Evolutionary conservation across 2,113 vertebrate genomes (phyloP).

Genomic region (Chascanopsetta lugubris): DNA sequence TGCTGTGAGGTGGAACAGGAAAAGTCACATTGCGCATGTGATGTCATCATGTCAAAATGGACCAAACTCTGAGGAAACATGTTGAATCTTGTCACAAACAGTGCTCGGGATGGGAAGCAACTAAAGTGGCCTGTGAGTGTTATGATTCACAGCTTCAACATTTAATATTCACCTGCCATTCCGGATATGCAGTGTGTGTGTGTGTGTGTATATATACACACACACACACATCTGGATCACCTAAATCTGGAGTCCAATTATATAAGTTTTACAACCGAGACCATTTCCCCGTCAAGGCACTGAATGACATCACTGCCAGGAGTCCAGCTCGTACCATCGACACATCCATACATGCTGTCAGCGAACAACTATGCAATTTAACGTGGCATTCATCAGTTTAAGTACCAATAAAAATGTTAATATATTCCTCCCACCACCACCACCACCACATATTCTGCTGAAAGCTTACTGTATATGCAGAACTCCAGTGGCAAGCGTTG

Average conservation of each 20-base stretch:
- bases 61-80: no score
- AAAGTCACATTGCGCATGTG: no score
- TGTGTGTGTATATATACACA: no score
- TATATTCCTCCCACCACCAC: conserved; percentile 16
- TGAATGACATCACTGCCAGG: conserved; percentile 28
- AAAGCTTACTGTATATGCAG: conserved; percentile 31
- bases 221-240: no score
- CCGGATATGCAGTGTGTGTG: conserved; percentile 37
- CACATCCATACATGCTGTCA: conserved; percentile 42
- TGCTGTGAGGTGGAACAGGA: no score
- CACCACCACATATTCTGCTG: conserved; percentile 15
- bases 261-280: background rate
- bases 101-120: no score
- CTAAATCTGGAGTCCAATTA: background rate
- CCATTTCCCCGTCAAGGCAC: background rate
- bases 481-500: conserved; percentile 18
- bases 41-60: no score
- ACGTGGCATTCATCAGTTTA: conserved; percentile 50
- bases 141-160: no score
- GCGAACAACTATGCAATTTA: conserved; percentile 74
- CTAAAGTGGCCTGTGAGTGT: no score
- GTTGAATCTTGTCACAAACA: no score
- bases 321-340: conserved; percentile 16
- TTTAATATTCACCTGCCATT: no score
- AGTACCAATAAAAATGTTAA: conserved; percentile 5